phyloP scores from a whole-genome alignment of 2,888 invertebrate species.

The Thecocarcelia acutangulata region DNA sequence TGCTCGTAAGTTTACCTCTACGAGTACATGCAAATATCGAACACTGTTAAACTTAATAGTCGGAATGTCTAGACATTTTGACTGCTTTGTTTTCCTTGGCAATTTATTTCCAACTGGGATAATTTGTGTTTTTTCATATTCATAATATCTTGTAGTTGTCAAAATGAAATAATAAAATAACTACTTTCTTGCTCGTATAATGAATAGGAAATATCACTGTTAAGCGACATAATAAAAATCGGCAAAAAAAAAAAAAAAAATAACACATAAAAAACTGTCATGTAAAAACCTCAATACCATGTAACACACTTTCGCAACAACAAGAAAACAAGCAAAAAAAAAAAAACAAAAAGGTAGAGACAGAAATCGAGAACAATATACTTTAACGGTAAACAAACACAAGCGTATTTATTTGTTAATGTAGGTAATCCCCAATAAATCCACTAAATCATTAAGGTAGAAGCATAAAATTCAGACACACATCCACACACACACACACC shows the following conservation, averaged over 20 bases:
- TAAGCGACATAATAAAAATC: conserved; percentile 25
- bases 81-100: conserved; percentile 1
- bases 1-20: not conserved
- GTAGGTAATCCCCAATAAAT: conserved; percentile 45
- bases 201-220: conserved; percentile 37
- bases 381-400: conserved; percentile 31
- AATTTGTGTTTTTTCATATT: conserved; percentile 23
- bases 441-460: conserved; percentile 38
- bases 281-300: conserved; percentile 41
- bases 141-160: not conserved
- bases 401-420: conserved; percentile 30
- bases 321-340: not conserved
- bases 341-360: not conserved
- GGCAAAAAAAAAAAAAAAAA: conserved; percentile 12
- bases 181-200: conserved; percentile 20
- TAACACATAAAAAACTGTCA: conserved; percentile 43
- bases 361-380: conserved; percentile 46
- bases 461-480: not conserved
- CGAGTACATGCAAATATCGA: conserved; percentile 1
- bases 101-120: conserved; percentile 46
- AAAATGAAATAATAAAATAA: conserved; percentile 20
- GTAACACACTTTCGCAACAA: conserved; percentile 9
- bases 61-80: conserved; percentile 54
- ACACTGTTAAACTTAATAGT: conserved; percentile 14
- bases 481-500: not conserved